A percentile compares a stretch with the other conserved stretches of the same genome.
Evolutionary conservation across 2,113 vertebrate genomes (phyloP).

Genomic region (Notechis scutatus): DNA sequence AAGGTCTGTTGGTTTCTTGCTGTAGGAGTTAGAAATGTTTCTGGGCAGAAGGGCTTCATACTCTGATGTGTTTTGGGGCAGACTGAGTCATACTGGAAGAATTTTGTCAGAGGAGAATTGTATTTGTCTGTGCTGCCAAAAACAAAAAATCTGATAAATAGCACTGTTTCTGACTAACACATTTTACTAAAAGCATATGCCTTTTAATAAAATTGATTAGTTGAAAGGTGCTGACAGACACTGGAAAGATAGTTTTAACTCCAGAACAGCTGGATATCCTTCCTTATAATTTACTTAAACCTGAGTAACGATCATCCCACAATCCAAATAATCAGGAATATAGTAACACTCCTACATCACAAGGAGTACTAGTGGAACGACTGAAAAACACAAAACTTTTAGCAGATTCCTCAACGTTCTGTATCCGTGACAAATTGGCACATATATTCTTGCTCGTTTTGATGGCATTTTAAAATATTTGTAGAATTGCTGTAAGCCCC

Average conservation of each 20-base stretch:
- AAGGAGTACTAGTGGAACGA: neutral
- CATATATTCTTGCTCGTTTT: neutral
- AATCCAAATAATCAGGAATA: neutral
- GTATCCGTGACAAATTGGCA: neutral
- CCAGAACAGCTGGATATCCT: neutral
- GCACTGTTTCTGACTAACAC: neutral
- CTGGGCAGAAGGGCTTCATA: neutral
- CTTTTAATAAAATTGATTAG: neutral
- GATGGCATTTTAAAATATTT: neutral
- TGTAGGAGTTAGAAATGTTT: neutral
- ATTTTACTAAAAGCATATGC: neutral
- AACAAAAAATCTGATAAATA: neutral
- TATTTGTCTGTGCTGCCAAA: neutral
- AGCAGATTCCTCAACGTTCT: neutral
- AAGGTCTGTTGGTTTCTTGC: neutral
- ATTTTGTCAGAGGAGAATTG: neutral
- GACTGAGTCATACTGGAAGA: neutral
- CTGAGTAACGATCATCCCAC: neutral
- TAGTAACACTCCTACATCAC: neutral
- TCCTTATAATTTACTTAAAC: neutral
- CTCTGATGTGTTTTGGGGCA: neutral
- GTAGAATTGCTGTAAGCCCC: neutral
- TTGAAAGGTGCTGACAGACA: neutral
- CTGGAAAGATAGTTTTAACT: neutral
- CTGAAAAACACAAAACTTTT: neutral